Evolutionary conservation across 2,888 invertebrate species (phyloP).

Genomic region (Carterocephalus palaemon): DNA sequence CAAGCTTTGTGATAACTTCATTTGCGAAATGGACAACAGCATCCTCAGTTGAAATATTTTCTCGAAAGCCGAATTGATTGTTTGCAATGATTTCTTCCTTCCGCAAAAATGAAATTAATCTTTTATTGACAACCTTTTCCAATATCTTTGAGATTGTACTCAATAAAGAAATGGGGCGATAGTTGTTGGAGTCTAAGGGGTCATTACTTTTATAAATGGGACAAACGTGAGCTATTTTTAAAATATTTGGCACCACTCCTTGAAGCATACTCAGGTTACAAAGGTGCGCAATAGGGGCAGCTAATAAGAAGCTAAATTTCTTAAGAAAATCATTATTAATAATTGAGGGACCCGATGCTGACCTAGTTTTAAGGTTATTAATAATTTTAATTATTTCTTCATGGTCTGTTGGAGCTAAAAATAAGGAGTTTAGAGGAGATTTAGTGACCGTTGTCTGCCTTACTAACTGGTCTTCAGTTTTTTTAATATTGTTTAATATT

Average conservation of each 20-base stretch:
- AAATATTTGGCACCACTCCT: too few relatives aligned
- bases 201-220: too few relatives aligned
- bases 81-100: not conserved
- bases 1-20: too few relatives aligned
- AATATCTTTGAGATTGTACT: too few relatives aligned
- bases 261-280: too few relatives aligned
- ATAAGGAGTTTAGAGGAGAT: not conserved
- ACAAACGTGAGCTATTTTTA: too few relatives aligned
- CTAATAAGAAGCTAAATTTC: not conserved
- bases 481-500: too few relatives aligned
- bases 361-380: not conserved
- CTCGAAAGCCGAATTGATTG: not conserved
- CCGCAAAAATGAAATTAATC: not conserved
- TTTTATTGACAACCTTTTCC: not conserved
- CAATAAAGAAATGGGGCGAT: too few relatives aligned
- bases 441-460: too few relatives aligned
- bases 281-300: not conserved
- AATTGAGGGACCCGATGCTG: not conserved
- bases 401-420: not conserved
- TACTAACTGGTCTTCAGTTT: too few relatives aligned
- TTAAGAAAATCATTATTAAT: not conserved
- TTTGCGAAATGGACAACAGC: too few relatives aligned
- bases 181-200: too few relatives aligned
- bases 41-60: not conserved
- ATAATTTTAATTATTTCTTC: not conserved